Percentiles rank a stretch among this genome's conserved stretches.
These are phyloP conservation scores for Heterohyrax brucei DNA, from an alignment of 2,797 vertebrate species.

Conservation along the genomic window DNA sequence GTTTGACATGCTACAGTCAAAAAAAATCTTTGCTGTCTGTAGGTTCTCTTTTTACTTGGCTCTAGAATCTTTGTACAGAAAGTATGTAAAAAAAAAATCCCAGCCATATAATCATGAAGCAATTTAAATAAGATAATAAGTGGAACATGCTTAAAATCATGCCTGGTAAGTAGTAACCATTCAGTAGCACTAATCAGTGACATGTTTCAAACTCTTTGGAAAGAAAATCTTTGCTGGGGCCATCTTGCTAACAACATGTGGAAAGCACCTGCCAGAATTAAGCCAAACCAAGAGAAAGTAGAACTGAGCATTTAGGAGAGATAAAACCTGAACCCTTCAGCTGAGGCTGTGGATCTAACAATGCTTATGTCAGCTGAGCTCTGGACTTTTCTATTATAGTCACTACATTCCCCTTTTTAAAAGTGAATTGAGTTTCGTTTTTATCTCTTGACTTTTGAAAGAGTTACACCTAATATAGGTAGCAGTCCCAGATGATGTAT, in stretches of 20 bases:
- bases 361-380: background rate
- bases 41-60: background rate
- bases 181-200: constrained; percentile 30
- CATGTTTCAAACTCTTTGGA: constrained; percentile 30
- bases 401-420: constrained; percentile 36
- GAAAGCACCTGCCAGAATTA: background rate
- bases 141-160: constrained; percentile 48
- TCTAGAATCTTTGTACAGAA: background rate
- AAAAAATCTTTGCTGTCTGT: too few relatives aligned
- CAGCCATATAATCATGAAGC: background rate
- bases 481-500: background rate
- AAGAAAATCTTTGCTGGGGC: constrained; percentile 33
- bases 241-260: constrained; percentile 63
- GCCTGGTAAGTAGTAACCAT: constrained; percentile 56
- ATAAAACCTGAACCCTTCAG: background rate
- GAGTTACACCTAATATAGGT: background rate
- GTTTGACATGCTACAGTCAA: too few relatives aligned
- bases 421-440: constrained; percentile 19
- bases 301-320: background rate
- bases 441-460: constrained; percentile 40
- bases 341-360: background rate
- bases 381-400: constrained; percentile 3
- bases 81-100: constrained; percentile 6
- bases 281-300: constrained; percentile 6
- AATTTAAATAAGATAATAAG: constrained; percentile 50